Percentiles rank a stretch among this genome's conserved stretches.
phyloP scores from a whole-genome alignment of 2,888 invertebrate genomes.

The Xylocampa areola region DNA sequence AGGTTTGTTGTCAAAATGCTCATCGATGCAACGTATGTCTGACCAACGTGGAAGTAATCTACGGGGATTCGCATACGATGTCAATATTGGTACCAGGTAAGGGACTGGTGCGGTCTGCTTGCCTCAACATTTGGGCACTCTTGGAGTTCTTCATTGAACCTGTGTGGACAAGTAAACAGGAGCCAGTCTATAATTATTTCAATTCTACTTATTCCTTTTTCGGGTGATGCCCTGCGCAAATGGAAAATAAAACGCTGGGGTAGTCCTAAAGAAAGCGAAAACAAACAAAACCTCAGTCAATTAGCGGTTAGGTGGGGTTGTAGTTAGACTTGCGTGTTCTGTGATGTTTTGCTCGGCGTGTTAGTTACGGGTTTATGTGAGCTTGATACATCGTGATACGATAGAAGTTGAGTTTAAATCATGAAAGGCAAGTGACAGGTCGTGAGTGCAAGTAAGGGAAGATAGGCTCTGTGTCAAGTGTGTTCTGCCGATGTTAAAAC shows the following conservation, averaged over 20 bases:
- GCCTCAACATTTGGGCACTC: slow-evolving; percentile 92
- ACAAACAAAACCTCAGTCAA: slow-evolving; percentile 61
- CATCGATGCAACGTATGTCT: slow-evolving; percentile 72
- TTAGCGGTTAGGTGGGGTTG: slow-evolving; percentile 55
- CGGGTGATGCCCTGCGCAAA: slow-evolving; percentile 64
- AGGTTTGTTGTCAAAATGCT: slow-evolving; percentile 71
- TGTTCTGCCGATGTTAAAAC: slow-evolving; percentile 74
- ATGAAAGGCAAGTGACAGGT: slow-evolving; percentile 60
- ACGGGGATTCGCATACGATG: slow-evolving; percentile 81
- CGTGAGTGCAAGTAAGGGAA: slow-evolving; percentile 71
- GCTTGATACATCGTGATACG: slow-evolving; percentile 62
- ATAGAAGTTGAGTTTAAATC: slow-evolving; percentile 65
- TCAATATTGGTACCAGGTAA: slow-evolving; percentile 88
- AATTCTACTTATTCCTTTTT: slow-evolving; percentile 64
- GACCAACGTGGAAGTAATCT: slow-evolving; percentile 76
- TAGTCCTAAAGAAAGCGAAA: slow-evolving; percentile 69
- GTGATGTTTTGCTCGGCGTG: slow-evolving; percentile 66
- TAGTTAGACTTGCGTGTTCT: slow-evolving; percentile 61
- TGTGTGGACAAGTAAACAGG: slow-evolving; percentile 88
- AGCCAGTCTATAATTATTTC: slow-evolving; percentile 78
- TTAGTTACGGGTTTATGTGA: slow-evolving; percentile 58
- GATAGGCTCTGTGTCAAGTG: slow-evolving; percentile 61
- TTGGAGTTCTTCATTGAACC: slow-evolving; percentile 92
- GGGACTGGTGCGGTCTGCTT: slow-evolving; percentile 91
- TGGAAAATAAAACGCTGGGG: slow-evolving; percentile 58